phyloP scores from a whole-genome alignment of 1,140 invertebrate genomes.

The Doryteuthis pealeii region DNA sequence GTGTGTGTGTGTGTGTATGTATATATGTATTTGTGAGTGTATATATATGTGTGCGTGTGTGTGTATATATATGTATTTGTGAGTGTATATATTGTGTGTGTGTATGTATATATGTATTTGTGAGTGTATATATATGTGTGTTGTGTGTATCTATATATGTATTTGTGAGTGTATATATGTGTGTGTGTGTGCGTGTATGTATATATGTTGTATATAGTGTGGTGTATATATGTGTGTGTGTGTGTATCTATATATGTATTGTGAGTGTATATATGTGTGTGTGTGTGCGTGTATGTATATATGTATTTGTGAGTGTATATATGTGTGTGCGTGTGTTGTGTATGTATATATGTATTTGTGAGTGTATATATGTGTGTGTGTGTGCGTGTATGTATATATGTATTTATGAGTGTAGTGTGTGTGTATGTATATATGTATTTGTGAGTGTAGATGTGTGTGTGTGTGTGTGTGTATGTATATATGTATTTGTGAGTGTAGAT shows the following conservation, averaged over 20 bases:
- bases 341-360: constrained; percentile 25
- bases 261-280: neutral
- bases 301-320: neutral
- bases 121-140: neutral
- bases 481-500: neutral
- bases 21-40: constrained; percentile 9
- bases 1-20: neutral
- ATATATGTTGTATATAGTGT: neutral
- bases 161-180: neutral
- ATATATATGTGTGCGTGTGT: neutral
- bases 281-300: neutral
- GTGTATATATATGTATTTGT: constrained; percentile 24
- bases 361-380: constrained; percentile 9
- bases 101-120: neutral
- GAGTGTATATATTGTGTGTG: constrained; percentile 23
- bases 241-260: neutral
- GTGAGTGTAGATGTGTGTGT: constrained; percentile 24
- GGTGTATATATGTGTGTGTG: neutral
- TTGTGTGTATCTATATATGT: too few relatives aligned
- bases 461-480: constrained; percentile 13
- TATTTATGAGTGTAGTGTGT: neutral
- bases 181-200: neutral
- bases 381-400: neutral
- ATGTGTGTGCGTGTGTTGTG: neutral
- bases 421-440: constrained; percentile 22